Conservation (phyloP, 2,888 invertebrate species). For the Aspidiotus rigidus region DNA sequence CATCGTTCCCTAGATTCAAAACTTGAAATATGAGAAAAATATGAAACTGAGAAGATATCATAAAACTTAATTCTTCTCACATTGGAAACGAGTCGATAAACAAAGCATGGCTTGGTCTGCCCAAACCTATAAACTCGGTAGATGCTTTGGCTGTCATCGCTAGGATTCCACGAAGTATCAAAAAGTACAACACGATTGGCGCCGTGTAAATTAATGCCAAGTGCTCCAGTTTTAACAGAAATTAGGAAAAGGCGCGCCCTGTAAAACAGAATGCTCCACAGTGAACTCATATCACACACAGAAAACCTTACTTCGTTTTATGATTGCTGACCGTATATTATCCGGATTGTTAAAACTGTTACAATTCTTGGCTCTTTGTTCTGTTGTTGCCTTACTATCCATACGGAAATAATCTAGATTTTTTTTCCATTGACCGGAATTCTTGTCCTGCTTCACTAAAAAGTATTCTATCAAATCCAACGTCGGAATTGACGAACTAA, state of each 20-base stretch:
- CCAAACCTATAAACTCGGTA: constrained; percentile 97
- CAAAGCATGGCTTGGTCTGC: constrained; percentile 81
- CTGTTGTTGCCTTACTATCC: constrained; percentile 83
- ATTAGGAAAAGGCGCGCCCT: constrained; percentile 77
- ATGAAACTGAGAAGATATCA: not conserved
- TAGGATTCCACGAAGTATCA: constrained; percentile 99
- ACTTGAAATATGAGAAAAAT: not conserved
- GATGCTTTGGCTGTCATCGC: constrained; percentile 95
- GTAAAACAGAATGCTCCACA: constrained; percentile 31
- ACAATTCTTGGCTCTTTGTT: constrained; percentile 74
- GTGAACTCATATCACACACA: no score
- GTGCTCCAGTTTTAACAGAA: constrained; percentile 91
- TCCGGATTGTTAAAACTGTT: constrained; percentile 76
- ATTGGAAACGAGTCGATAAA: constrained; percentile 88
- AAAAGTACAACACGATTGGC: constrained; percentile 97
- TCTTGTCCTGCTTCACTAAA: constrained; percentile 63
- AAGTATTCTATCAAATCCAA: constrained; percentile 90
- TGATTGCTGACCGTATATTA: constrained; percentile 59
- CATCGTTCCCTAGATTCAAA: constrained; percentile 70
- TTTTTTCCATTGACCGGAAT: constrained; percentile 52
- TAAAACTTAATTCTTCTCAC: constrained; percentile 42
- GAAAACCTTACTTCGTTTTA: not conserved
- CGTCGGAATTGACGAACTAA: constrained; percentile 90
- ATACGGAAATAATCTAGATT: constrained; percentile 81
- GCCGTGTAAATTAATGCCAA: constrained; percentile 93